Conservation (phyloP, 2,797 vertebrate genomes). For the Benthosema pterotum region DNA sequence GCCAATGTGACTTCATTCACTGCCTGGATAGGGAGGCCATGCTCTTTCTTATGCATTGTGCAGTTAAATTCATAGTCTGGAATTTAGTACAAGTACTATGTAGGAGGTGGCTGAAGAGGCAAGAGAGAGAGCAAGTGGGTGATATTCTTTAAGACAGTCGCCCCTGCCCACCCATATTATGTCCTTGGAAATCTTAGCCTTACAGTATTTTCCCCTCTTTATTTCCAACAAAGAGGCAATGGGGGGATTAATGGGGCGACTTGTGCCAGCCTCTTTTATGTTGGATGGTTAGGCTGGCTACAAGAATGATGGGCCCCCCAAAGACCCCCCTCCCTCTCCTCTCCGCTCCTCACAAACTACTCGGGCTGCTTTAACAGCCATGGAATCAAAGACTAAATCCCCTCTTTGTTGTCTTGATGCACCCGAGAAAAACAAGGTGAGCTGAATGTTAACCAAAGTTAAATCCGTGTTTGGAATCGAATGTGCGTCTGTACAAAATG, state of each 20-base stretch:
- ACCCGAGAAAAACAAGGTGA: slow-evolving; percentile 10
- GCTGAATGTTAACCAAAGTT: slow-evolving; percentile 1
- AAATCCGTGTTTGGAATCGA: slow-evolving; percentile 1
- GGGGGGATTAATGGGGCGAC: slow-evolving; percentile 38
- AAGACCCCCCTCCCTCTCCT: slow-evolving; percentile 6
- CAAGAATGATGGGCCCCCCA: slow-evolving; percentile 2
- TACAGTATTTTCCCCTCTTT: slow-evolving; percentile 17
- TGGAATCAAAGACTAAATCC: slow-evolving; percentile 11
- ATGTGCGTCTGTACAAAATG: no score
- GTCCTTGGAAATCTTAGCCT: slow-evolving; percentile 49
- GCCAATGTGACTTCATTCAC: slow-evolving; percentile 2
- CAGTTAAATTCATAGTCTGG: no score
- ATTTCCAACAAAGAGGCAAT: slow-evolving; percentile 26
- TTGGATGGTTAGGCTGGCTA: slow-evolving; percentile 12
- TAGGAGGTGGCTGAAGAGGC: slow-evolving; percentile 35
- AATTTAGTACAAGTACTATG: slow-evolving; percentile 47
- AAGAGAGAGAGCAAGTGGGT: not conserved
- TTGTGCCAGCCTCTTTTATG: slow-evolving; percentile 32
- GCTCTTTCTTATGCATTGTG: no score
- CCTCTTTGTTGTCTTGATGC: slow-evolving; percentile 1
- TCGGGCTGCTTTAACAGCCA: slow-evolving; percentile 12
- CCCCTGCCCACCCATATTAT: slow-evolving; percentile 29
- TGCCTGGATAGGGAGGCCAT: no score
- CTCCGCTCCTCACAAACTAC: not conserved
- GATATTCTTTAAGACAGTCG: slow-evolving; percentile 48